Conservation (phyloP, 2,797 vertebrate species). For the Chelon labrosus region DNA sequence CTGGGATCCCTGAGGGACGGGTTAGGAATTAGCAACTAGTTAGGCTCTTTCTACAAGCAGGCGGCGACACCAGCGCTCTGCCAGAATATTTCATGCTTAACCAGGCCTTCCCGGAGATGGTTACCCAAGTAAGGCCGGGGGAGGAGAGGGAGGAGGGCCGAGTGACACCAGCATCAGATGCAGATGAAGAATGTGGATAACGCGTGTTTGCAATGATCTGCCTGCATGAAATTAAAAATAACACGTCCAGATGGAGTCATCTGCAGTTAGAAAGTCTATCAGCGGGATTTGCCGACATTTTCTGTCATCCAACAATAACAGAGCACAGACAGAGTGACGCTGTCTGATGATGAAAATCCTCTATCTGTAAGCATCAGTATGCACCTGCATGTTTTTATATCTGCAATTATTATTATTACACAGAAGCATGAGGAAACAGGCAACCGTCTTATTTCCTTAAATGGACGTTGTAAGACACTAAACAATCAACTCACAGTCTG, state of each 20-base stretch:
- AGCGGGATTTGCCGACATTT: constrained; percentile 29
- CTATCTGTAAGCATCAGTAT: neutral
- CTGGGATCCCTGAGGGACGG: constrained; percentile 33
- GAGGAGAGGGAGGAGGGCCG: neutral
- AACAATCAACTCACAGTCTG: too few species aligned
- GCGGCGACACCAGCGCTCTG: constrained; percentile 34
- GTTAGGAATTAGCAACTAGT: constrained; percentile 56
- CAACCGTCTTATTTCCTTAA: neutral
- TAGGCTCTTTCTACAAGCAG: constrained; percentile 26
- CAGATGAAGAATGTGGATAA: constrained; percentile 77
- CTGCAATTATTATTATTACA: constrained; percentile 16
- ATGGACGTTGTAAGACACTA: too few species aligned
- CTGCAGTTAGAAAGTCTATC: constrained; percentile 33
- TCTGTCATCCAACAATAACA: constrained; percentile 35
- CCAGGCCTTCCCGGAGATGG: constrained; percentile 38
- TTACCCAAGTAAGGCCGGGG: constrained; percentile 25
- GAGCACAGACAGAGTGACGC: constrained; percentile 19
- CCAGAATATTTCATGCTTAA: constrained; percentile 60
- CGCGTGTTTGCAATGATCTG: constrained; percentile 50
- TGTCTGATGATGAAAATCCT: constrained; percentile 10
- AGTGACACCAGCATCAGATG: constrained; percentile 63
- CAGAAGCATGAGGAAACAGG: neutral
- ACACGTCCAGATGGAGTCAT: constrained; percentile 31
- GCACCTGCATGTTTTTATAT: constrained; percentile 15
- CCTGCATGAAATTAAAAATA: constrained; percentile 61